Percentiles rank a stretch among this genome's conserved stretches.
phyloP scores from a whole-genome alignment of 2,888 invertebrate genomes.

The Philopedon plagiatum region DNA sequence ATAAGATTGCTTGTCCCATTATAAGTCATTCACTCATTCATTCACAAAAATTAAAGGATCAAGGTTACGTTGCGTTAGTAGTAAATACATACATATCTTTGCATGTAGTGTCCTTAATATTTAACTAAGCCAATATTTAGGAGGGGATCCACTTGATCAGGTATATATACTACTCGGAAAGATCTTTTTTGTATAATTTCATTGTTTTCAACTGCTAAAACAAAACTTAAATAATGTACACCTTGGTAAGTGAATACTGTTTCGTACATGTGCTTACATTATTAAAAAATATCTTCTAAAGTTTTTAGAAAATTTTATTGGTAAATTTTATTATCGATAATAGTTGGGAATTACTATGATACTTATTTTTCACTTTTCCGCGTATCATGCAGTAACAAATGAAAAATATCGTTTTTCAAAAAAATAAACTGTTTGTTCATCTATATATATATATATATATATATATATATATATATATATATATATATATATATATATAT shows the following conservation, averaged over 20 bases:
- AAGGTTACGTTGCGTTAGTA: background rate
- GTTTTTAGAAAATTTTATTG: background rate
- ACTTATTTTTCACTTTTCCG: too few relatives aligned
- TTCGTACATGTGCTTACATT: too few relatives aligned
- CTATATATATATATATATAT: too few relatives aligned
- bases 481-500: too few relatives aligned
- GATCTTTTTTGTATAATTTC: background rate
- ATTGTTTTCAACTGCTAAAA: background rate
- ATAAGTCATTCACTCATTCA: background rate
- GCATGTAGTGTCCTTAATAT: background rate
- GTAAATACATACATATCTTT: background rate
- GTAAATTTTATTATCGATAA: background rate
- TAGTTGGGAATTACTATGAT: too few relatives aligned
- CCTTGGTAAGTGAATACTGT: background rate
- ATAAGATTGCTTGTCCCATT: background rate
- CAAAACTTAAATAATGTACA: background rate
- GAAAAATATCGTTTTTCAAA: too few relatives aligned
- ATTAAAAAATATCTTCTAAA: too few relatives aligned
- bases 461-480: too few relatives aligned
- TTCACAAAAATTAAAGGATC: background rate
- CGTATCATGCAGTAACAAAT: too few relatives aligned
- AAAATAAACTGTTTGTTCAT: too few relatives aligned
- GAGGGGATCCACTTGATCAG: background rate
- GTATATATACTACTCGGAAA: background rate
- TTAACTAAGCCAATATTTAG: background rate